These are phyloP conservation scores for Mizuhopecten yessoensis DNA, from an alignment of 1,140 invertebrate genomes.

Conservation along the genomic window DNA sequence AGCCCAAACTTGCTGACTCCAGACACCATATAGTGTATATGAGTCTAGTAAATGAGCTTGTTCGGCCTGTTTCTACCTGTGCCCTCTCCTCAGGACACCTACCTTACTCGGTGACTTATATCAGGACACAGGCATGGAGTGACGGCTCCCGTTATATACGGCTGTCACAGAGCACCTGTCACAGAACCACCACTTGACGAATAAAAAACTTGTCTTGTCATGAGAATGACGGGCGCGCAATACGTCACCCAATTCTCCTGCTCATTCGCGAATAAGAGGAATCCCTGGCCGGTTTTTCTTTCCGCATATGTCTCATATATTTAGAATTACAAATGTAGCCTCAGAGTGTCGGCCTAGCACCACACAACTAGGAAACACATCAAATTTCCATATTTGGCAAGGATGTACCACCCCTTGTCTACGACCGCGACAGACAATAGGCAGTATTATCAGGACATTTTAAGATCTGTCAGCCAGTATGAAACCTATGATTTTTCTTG, in stretches of 20 bases:
- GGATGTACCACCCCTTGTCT: not conserved
- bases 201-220: slow-evolving; percentile 58
- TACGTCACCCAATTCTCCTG: slow-evolving; percentile 43
- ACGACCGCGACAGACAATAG: too few species aligned
- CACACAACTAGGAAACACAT: not conserved
- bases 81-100: slow-evolving; percentile 49
- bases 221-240: slow-evolving; percentile 46
- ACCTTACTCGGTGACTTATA: slow-evolving; percentile 35
- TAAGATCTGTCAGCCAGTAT: too few species aligned
- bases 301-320: not conserved
- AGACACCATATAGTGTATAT: slow-evolving; percentile 44
- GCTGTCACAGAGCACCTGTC: slow-evolving; percentile 47
- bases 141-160: slow-evolving; percentile 52
- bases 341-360: not conserved
- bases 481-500: too few species aligned
- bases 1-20: slow-evolving; percentile 47
- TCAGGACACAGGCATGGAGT: slow-evolving; percentile 45
- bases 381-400: not conserved
- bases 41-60: not conserved
- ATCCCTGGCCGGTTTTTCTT: not conserved
- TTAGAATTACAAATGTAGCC: not conserved
- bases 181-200: slow-evolving; percentile 49
- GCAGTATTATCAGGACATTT: too few species aligned
- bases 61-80: slow-evolving; percentile 45
- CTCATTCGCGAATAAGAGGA: slow-evolving; percentile 22